These are phyloP conservation scores for Masticophis lateralis DNA, from an alignment of 2,797 vertebrate species.

Conservation along the genomic window DNA sequence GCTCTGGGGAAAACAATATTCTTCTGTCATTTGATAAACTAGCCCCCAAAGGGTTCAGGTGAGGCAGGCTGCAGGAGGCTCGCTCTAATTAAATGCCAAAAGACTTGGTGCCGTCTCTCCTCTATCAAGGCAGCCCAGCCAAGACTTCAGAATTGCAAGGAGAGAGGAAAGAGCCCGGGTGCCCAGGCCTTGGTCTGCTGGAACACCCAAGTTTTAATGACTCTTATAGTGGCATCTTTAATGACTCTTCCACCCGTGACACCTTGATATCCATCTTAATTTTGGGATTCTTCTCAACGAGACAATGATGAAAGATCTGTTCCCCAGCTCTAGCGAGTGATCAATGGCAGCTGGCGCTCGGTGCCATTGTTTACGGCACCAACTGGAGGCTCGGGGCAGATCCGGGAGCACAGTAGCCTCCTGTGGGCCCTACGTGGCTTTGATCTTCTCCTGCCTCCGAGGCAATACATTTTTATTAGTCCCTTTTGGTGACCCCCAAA, in stretches of 20 bases:
- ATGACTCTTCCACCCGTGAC: constrained; percentile 54
- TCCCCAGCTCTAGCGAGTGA: constrained; percentile 56
- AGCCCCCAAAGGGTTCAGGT: not conserved
- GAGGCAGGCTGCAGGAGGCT: not conserved
- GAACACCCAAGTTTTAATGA: constrained; percentile 33
- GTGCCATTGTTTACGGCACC: constrained; percentile 64
- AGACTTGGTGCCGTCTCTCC: not conserved
- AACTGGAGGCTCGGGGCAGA: constrained; percentile 49
- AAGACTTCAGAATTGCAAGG: not conserved
- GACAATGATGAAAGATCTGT: constrained; percentile 72
- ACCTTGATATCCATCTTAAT: constrained; percentile 68
- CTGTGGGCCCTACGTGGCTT: constrained; percentile 55
- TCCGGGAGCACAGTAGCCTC: constrained; percentile 51
- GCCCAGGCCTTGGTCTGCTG: constrained; percentile 5
- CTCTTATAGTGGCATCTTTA: constrained; percentile 47
- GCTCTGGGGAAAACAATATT: not conserved
- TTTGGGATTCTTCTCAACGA: constrained; percentile 61
- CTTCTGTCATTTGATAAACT: not conserved
- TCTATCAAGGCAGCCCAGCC: not conserved
- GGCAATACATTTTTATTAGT: constrained; percentile 46
- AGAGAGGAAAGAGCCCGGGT: not conserved
- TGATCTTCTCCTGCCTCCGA: constrained; percentile 43
- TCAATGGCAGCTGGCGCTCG: constrained; percentile 65
- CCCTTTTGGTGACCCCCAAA: constrained; percentile 46
- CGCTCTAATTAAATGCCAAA: not conserved